Evolutionary conservation across 1,140 invertebrate genomes (phyloP), one percentile per base, ranked within the genome.

Genomic region (Drosophila auraria): DNA sequence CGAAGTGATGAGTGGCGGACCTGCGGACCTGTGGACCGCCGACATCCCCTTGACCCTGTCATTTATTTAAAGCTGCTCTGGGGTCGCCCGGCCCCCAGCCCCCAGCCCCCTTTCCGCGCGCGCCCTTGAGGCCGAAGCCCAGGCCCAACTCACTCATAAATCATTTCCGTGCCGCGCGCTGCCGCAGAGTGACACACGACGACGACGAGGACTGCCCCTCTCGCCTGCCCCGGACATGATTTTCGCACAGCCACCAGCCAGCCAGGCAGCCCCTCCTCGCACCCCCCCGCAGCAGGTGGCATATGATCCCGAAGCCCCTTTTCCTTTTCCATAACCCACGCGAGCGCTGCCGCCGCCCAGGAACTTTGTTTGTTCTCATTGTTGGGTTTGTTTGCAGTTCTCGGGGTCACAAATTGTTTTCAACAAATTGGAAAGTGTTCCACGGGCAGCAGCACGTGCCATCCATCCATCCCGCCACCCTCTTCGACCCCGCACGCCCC

Each of bases 381-480:
- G 84, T 82, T 71, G 80, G 47, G 65, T 44, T 72, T 78, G 75
- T 79, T 79, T 78, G 77, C 77, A 64, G 75, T 79, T 78, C 58
- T 73, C 60, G 74, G 77, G 78, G 51, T 73, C 84, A 83, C 84
- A 87, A 87, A 87, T 89, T 89, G 81, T 89, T 87, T 87, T 89
- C 86, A 89, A 89, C 84, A 89, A 89, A 89, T 89, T 89, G 81
- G 86, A 90, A 89, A 89, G 86, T 89, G 81, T 89, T 84, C 78
- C 74, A 77, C 78, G 81, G 77, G 75, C 75, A 72, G 77, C 70
- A 73, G 83, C 83, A 79, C 83, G 82, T 86, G 82, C 82, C 82
- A 62, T 30, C 50, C 44, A 38, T 30, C 23, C 15, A 38, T 14
- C 44, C 40, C 42, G 6, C 33, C 27, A 6, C 15, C 23, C 42